Base-by-base conservation (phyloP, 2,797 vertebrate species). In the Typhlichthys subterraneus region DNA sequence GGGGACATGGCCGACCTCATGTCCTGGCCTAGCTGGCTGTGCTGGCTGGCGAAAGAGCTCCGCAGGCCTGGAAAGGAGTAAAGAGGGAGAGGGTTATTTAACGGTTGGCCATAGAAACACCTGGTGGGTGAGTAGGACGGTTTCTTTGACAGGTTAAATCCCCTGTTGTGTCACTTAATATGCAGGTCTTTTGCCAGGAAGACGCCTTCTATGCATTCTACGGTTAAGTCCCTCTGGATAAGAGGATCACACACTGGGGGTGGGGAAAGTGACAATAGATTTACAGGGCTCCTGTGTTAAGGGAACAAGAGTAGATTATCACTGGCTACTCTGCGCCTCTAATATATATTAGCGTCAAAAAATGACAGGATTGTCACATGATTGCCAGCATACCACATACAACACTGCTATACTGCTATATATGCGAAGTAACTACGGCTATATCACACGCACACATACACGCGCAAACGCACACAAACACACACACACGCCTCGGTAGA, bases 21-120 rank as follows among this genome's bases (percentile, higher is more conserved):
- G 19, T 98, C 97, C 70, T 93, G 95, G 17, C 94, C 96, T 46
- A 95, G 91, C 49, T 96, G 96, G 74, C 95, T 98, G 86, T 97
- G 96, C 48, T 98, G 97, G 90, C 95, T 97, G 13, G 96, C 91
- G 4, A 97, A 98, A 0, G 96, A 97, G 23, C 93, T 95, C 79
- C 96, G 90, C 51, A 98, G 90, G 62, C 96, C 97, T 98, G 77
- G 1, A 61, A 58, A 71, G 11, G 49, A 4, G 12, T 7, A 11
- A 67, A 51, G 48, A 57, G 45, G 61, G 62, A 0, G 3, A 55
- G 23, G 0, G 0, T 9, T 15, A n/a, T 38, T 55, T n/a, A 48
- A 38, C 23, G 23, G 23, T 23, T 23, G 23, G 23, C 23, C 23
- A 4, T 23, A 4, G 23, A 48, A 53, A 11, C 29, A 2, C 45